These are phyloP conservation scores for Seriola dumerili DNA, from an alignment of 2,113 vertebrate genomes.

Conservation along the genomic window DNA sequence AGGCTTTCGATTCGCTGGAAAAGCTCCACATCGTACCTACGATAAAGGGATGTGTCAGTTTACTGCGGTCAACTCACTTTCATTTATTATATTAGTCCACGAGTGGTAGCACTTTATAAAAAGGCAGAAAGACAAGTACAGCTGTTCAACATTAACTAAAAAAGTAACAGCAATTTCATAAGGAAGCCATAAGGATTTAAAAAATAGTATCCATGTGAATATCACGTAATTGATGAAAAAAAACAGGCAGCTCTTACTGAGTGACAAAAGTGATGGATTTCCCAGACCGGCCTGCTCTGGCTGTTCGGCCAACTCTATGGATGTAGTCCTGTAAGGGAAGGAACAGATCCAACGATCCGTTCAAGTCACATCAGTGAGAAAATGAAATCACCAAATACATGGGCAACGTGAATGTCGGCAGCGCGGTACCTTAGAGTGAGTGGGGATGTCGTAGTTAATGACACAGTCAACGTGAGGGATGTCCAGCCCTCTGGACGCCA, in stretches of 20 bases:
- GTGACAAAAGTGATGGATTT: slow-evolving; percentile 98
- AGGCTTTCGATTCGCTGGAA: slow-evolving; percentile 97
- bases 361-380: background rate
- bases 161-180: background rate
- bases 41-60: background rate
- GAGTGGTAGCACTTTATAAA: background rate
- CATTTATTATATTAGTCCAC: background rate
- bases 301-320: slow-evolving; percentile 96
- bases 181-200: background rate
- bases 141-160: background rate
- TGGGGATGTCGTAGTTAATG: slow-evolving; percentile 99
- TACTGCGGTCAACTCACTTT: background rate
- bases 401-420: background rate
- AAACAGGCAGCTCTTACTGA: slow-evolving; percentile 86
- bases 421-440: slow-evolving; percentile 92
- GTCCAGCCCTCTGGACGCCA: slow-evolving; percentile 96
- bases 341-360: slow-evolving; percentile 11
- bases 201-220: background rate
- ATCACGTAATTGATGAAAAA: background rate
- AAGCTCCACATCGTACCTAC: slow-evolving; percentile 96
- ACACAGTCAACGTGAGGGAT: slow-evolving; percentile 98
- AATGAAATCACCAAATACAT: background rate
- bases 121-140: background rate
- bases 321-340: slow-evolving; percentile 92
- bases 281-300: slow-evolving; percentile 94